These are phyloP conservation scores for Steatornis caripensis DNA, from an alignment of 2,113 vertebrate genomes.

Conservation along the genomic window DNA sequence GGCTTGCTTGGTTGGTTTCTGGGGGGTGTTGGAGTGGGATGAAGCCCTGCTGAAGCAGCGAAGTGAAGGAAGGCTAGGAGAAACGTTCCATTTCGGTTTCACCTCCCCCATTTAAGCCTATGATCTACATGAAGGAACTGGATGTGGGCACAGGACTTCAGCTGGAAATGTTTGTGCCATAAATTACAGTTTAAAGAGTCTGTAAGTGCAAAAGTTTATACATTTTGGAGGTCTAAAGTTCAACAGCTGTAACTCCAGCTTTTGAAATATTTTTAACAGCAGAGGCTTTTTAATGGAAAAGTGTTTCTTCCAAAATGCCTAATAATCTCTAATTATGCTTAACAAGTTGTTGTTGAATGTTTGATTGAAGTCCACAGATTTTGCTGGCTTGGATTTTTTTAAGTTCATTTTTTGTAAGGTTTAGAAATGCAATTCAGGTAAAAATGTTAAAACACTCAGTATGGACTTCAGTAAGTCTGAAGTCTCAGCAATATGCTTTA, in stretches of 20 bases:
- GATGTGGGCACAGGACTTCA: background rate
- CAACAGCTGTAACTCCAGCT: background rate
- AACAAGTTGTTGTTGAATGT: background rate
- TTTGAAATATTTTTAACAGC: background rate
- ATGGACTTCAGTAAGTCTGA: background rate
- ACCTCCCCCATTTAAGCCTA: background rate
- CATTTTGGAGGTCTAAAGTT: background rate
- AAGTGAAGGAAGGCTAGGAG: background rate
- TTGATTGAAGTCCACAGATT: background rate
- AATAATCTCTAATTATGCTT: background rate
- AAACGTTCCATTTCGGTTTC: background rate
- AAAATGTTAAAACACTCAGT: background rate
- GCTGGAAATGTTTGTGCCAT: background rate
- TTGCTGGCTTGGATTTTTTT: background rate
- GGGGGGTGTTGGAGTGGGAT: accelerated
- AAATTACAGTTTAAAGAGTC: background rate
- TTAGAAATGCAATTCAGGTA: background rate
- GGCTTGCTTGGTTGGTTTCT: background rate
- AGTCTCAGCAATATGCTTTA: background rate
- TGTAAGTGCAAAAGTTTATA: background rate
- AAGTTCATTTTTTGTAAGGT: background rate
- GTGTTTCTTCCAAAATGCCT: background rate
- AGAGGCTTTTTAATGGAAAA: background rate
- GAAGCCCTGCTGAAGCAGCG: background rate
- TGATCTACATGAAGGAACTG: background rate